A percentile compares a stretch with the other conserved stretches of the same genome.
Evolutionary conservation across 2,888 invertebrate genomes (phyloP).

Genomic region (Anaspis maculata): DNA sequence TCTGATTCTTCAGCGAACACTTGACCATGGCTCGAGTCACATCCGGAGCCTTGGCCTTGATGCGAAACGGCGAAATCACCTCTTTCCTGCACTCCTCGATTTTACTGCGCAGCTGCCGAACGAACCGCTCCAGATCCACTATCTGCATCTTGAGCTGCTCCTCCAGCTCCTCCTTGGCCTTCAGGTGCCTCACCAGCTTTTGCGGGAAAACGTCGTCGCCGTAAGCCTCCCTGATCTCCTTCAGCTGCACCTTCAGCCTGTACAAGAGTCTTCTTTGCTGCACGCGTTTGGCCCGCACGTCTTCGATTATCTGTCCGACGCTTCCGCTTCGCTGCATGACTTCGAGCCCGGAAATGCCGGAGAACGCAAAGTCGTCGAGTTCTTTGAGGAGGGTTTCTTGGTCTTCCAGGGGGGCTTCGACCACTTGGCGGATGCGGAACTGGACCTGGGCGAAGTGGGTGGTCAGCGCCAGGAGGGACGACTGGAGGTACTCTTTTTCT

Average conservation of each 20-base stretch:
- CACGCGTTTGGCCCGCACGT: constrained; percentile 25
- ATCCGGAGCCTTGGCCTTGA: too few relatives aligned
- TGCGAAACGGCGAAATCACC: constrained; percentile 44
- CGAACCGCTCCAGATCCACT: constrained; percentile 87
- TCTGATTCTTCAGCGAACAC: too few relatives aligned
- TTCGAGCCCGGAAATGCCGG: too few relatives aligned
- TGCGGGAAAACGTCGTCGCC: constrained; percentile 23
- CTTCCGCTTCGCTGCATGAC: too few relatives aligned
- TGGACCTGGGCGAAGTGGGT: constrained; percentile 95
- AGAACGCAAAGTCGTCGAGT: constrained; percentile 90
- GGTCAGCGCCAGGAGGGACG: constrained; percentile 83
- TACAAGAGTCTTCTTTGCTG: constrained; percentile 67
- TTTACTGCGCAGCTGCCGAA: constrained; percentile 79
- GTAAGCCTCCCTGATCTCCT: constrained; percentile 80
- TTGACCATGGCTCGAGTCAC: too few relatives aligned
- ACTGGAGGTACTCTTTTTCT: constrained; percentile 86
- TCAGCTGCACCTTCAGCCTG: constrained; percentile 76
- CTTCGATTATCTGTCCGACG: too few relatives aligned
- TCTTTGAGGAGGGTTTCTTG: constrained; percentile 82
- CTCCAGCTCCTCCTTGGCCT: constrained; percentile 89
- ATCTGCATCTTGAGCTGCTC: constrained; percentile 88
- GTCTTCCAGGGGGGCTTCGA: constrained; percentile 70
- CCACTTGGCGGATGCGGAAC: constrained; percentile 73
- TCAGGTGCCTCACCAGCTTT: constrained; percentile 81
- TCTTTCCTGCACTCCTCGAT: constrained; percentile 32